Conservation (phyloP, 2,797 vertebrate genomes). For the Rhinophrynus dorsalis region DNA sequence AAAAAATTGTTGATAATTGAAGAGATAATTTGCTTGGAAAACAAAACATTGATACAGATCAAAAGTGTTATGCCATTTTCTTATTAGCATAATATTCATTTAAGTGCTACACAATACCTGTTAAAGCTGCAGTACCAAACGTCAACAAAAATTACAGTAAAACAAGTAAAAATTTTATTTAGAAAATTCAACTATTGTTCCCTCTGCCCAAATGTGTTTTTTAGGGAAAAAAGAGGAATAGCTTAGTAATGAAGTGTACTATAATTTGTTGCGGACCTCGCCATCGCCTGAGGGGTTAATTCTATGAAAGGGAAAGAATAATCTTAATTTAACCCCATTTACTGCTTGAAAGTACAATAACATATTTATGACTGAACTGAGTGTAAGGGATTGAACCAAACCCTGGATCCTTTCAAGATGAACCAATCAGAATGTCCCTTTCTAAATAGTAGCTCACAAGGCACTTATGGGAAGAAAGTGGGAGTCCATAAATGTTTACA, state of each 20-base stretch:
- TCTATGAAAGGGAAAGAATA: too few relatives aligned
- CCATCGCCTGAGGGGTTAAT: too few relatives aligned
- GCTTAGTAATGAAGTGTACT: too few relatives aligned
- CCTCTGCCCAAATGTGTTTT: not conserved
- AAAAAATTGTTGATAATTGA: constrained; percentile 12
- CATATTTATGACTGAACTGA: too few relatives aligned
- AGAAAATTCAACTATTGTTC: constrained; percentile 21
- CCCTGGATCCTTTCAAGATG: too few relatives aligned
- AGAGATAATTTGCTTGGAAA: constrained; percentile 27
- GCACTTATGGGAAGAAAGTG: too few relatives aligned
- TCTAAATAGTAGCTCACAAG: constrained; percentile 12
- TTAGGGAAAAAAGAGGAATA: too few relatives aligned
- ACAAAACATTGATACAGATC: constrained; percentile 16
- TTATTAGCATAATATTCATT: constrained; percentile 63
- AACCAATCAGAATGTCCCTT: constrained; percentile 4
- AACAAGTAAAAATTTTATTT: not conserved
- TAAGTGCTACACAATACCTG: constrained; percentile 93
- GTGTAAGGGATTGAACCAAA: too few relatives aligned
- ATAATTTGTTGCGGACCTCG: too few relatives aligned
- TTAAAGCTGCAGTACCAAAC: constrained; percentile 49
- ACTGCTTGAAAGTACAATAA: not conserved
- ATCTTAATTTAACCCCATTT: not conserved
- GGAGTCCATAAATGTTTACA: too few relatives aligned
- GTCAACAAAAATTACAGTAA: constrained; percentile 7
- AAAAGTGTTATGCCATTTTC: constrained; percentile 67